Base-by-base conservation (phyloP, 1,140 invertebrate species). In the Rhizoglyphus robini region DNA sequence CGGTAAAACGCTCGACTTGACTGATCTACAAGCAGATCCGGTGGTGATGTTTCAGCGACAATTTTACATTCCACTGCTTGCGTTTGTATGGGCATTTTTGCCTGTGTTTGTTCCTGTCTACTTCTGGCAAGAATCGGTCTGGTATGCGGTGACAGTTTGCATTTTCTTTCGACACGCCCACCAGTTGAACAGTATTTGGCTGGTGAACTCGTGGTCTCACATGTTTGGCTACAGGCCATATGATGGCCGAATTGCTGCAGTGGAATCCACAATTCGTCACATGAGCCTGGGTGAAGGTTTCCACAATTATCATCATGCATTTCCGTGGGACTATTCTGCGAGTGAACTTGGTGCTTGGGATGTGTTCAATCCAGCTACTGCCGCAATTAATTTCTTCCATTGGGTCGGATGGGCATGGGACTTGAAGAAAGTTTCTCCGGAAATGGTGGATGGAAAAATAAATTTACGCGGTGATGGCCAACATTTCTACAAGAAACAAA, bases 291-390 rank as follows among this genome's bases (percentile, higher is more conserved):
- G 82, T 1, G 82, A 83, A 74, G 82, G 82, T 23, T 81, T 77
- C 71, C 84, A 96, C 74, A 96, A 95, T 75, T 96, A 93, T 76
- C 93, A 96, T 74, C 92, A 96, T 77, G 86, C 87, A 0, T 96
- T 96, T 78, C 93, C 93, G 0, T 89, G 89, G 83, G 93, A 96
- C 73, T 93, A 93, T 80, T 88, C 89, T 73, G 85, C 88, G 2
- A n/a, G n/a, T n/a, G n/a, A n/a, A n/a, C n/a, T n/a, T n/a, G n/a
- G n/a, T n/a, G n/a, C n/a, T n/a, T n/a, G n/a, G n/a, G n/a, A n/a
- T n/a, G n/a, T n/a, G n/a, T n/a, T n/a, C n/a, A n/a, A n/a, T n/a
- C n/a, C n/a, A n/a, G n/a, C n/a, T n/a, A n/a, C n/a, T n/a, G n/a
- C n/a, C n/a, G n/a, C n/a, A n/a, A n/a, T n/a, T n/a, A n/a, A n/a